phyloP scores from a whole-genome alignment of 2,797 vertebrate species.

The Coendou prehensilis region DNA sequence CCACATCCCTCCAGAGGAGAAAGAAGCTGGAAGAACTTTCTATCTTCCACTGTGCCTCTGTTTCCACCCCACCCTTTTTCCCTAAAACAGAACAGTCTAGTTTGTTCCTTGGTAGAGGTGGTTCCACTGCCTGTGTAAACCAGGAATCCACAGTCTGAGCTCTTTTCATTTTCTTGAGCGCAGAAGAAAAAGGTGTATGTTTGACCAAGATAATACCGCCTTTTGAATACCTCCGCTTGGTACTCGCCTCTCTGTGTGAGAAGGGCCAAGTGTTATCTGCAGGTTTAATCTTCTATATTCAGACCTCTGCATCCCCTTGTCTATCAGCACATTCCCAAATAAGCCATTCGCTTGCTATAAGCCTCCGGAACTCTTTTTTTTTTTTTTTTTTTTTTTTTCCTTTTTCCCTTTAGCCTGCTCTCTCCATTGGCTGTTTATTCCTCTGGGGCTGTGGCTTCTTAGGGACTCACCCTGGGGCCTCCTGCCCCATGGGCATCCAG shows the following conservation, averaged over 20 bases:
- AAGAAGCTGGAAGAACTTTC: neutral
- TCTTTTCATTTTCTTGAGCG: conserved; percentile 78
- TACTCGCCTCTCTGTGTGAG: conserved; percentile 85
- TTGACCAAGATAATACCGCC: conserved; percentile 80
- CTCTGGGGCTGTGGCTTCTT: neutral
- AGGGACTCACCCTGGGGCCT: neutral
- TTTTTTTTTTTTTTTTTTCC: conserved; percentile 40
- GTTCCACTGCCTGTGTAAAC: neutral
- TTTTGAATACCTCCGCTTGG: conserved; percentile 87
- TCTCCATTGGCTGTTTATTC: conserved; percentile 67
- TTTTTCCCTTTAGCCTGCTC: conserved; percentile 81
- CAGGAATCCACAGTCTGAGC: conserved; percentile 20
- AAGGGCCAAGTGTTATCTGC: conserved; percentile 87
- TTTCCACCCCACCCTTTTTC: neutral
- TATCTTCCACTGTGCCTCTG: neutral
- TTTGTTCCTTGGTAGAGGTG: neutral
- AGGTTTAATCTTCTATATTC: conserved; percentile 88
- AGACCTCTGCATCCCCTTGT: conserved; percentile 79
- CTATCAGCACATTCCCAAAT: conserved; percentile 82
- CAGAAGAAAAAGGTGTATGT: conserved; percentile 71
- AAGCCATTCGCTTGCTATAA: conserved; percentile 81
- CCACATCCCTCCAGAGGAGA: neutral
- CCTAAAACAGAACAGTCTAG: neutral
- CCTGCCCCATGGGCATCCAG: neutral
- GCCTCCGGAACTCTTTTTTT: conserved; percentile 41